Conservation (phyloP, 2,113 vertebrate species). For the Elaphurus davidianus region DNA sequence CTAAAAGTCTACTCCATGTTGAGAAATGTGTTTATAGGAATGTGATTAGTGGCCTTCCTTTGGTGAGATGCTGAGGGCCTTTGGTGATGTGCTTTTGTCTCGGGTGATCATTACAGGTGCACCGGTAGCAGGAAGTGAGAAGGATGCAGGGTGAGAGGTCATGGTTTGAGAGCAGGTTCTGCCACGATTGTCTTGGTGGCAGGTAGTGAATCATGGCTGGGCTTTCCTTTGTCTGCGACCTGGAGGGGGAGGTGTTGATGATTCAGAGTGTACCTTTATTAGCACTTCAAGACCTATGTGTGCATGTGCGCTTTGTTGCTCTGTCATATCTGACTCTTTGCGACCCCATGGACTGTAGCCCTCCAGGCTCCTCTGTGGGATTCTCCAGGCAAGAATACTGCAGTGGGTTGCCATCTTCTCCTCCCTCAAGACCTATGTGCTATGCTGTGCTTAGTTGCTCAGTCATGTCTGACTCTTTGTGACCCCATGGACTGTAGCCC, state of each 20-base stretch:
- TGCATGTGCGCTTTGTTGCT: not conserved
- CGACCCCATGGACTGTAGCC: not conserved
- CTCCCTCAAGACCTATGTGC: not conserved
- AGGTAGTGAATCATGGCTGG: not conserved
- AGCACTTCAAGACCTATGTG: not conserved
- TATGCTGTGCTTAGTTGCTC: not conserved
- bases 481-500: not conserved
- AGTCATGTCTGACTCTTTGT: not conserved
- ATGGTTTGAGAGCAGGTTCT: not conserved
- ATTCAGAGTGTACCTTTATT: not conserved
- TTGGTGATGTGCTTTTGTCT: not conserved
- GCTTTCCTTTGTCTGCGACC: not conserved
- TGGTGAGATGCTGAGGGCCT: not conserved
- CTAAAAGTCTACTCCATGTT: not conserved
- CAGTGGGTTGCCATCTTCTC: not conserved
- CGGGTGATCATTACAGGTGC: not conserved
- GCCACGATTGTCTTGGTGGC: not conserved
- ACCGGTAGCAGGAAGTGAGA: not conserved
- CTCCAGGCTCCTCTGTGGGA: not conserved
- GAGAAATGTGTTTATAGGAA: not conserved
- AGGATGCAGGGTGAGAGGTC: not conserved
- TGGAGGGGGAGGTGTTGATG: not conserved
- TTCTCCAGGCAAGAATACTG: not conserved
- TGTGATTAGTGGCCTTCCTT: not conserved
- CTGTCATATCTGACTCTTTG: not conserved